A percentile compares a stretch with the other conserved stretches of the same genome.
These are phyloP conservation scores for Lasioglossum villosulum DNA, from an alignment of 2,888 invertebrate species.

Conservation along the genomic window DNA sequence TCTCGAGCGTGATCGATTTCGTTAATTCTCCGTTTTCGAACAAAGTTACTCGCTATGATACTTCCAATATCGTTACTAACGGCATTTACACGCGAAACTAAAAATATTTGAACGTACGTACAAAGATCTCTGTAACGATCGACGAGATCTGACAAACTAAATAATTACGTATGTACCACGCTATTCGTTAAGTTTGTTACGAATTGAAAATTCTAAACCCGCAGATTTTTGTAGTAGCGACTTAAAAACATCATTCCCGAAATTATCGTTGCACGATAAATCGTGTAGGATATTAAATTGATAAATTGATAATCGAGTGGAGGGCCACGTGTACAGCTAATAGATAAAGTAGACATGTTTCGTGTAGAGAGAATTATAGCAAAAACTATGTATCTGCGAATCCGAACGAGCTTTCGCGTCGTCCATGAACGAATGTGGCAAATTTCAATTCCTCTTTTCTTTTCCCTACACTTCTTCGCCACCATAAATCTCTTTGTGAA, in stretches of 20 bases:
- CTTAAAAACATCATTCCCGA: not conserved
- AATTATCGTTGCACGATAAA: slow-evolving; percentile 15
- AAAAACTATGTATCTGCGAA: slow-evolving; percentile 29
- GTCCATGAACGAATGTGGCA: not conserved
- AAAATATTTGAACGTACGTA: not conserved
- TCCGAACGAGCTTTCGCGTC: slow-evolving; percentile 40
- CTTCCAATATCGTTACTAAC: slow-evolving; percentile 12
- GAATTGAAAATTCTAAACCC: slow-evolving; percentile 4
- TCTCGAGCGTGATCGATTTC: not conserved
- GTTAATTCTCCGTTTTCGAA: not conserved
- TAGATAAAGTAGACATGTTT: slow-evolving; percentile 41
- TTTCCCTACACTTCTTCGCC: not conserved
- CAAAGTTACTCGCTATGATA: slow-evolving; percentile 15
- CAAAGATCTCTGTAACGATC: not conserved
- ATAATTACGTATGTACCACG: slow-evolving; percentile 16
- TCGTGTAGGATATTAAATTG: not conserved
- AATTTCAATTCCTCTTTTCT: slow-evolving; percentile 21
- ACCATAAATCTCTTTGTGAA: not conserved
- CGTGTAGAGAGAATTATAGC: slow-evolving; percentile 40
- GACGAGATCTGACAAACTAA: not conserved
- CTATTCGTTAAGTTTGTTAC: slow-evolving; percentile 34
- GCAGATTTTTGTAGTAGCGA: slow-evolving; percentile 25
- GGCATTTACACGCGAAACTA: not conserved
- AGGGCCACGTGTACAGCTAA: slow-evolving; percentile 47
- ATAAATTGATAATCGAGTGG: slow-evolving; percentile 10